Evolutionary conservation across 2,797 vertebrate species (phyloP).

Genomic region (Sphaeramia orbicularis): DNA sequence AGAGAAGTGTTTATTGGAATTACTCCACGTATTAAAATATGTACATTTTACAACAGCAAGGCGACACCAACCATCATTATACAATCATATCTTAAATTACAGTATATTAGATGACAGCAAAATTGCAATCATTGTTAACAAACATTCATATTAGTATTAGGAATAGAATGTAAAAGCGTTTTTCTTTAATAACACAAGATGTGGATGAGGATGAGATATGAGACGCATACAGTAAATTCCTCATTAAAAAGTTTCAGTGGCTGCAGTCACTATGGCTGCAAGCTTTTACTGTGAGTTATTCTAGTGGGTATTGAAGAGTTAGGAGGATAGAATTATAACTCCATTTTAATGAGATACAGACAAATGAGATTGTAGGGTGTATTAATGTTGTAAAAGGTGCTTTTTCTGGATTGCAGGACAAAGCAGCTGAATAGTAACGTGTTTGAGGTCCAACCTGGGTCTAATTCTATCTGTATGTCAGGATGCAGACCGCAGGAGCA

Average conservation of each 20-base stretch:
- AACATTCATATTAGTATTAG: conserved; percentile 65
- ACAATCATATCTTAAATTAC: conserved; percentile 61
- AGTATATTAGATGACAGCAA: conserved; percentile 29
- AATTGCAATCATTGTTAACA: conserved; percentile 50
- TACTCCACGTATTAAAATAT: conserved; percentile 68
- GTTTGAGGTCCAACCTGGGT: conserved; percentile 21
- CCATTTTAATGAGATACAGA: conserved; percentile 57
- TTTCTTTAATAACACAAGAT: conserved; percentile 14
- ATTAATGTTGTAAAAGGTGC: conserved; percentile 42
- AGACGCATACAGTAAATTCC: not conserved
- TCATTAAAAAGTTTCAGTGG: conserved; percentile 52
- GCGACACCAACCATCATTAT: conserved; percentile 45
- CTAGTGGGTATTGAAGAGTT: conserved; percentile 22
- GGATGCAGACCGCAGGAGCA: conserved; percentile 36
- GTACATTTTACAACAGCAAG: conserved; percentile 76
- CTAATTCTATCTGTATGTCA: conserved; percentile 8
- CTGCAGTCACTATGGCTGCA: conserved; percentile 35
- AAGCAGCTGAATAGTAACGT: conserved; percentile 21
- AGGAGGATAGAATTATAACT: conserved; percentile 36
- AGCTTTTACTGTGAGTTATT: conserved; percentile 40
- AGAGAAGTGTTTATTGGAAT: conserved; percentile 67
- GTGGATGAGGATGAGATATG: too few relatives aligned
- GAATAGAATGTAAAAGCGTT: conserved; percentile 54
- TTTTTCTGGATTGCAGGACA: conserved; percentile 27
- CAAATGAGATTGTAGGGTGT: conserved; percentile 32